Evolutionary conservation across 2,113 vertebrate genomes (phyloP).

Genomic region (Ptilonorhynchus violaceus): DNA sequence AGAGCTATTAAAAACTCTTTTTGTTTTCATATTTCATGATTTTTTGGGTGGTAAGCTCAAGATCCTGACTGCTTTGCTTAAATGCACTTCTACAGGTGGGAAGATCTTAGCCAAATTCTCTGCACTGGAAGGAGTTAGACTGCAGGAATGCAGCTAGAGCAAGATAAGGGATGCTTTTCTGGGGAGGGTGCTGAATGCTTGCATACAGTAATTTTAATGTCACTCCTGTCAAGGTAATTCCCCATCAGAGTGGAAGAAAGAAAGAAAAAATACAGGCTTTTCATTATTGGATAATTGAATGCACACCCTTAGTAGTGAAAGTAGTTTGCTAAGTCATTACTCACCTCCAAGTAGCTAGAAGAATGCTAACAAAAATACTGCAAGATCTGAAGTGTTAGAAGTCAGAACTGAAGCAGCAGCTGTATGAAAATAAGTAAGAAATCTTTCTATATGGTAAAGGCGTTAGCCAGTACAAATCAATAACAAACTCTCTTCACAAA

Average conservation of each 20-base stretch:
- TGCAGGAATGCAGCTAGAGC: constrained; percentile 8
- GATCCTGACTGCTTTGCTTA: background rate
- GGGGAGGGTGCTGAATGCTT: background rate
- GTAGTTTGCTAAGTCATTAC: background rate
- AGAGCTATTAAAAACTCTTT: background rate
- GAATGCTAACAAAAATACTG: background rate
- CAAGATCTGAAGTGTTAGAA: background rate
- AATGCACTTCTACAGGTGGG: background rate
- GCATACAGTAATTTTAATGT: background rate
- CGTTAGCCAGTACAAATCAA: background rate
- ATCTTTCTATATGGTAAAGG: background rate
- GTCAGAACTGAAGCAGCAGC: background rate
- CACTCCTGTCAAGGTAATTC: background rate
- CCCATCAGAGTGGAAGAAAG: background rate
- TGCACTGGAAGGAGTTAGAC: background rate
- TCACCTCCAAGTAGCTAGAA: background rate
- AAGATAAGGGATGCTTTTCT: constrained; percentile 7
- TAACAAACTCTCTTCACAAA: background rate
- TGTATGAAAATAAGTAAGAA: background rate
- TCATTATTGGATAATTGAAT: background rate
- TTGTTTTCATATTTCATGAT: background rate
- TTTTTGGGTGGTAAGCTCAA: background rate
- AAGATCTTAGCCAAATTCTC: background rate
- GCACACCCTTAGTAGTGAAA: background rate
- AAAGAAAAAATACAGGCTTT: background rate